phyloP scores from a whole-genome alignment of 1,140 invertebrate genomes.

The Nephila pilipes region DNA sequence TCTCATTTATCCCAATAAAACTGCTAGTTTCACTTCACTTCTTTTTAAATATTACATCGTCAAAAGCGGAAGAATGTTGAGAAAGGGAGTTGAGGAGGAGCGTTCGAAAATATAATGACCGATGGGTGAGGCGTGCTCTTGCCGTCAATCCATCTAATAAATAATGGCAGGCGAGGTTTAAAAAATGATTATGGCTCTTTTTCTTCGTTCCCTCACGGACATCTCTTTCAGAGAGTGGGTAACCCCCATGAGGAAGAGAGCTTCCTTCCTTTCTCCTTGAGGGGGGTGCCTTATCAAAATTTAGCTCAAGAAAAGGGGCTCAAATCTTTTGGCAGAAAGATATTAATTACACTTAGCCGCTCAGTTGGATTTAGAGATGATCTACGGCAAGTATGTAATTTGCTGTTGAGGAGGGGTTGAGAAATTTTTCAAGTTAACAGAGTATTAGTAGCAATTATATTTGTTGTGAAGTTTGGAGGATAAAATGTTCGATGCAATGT shows the following conservation, averaged over 20 bases:
- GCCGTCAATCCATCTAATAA: constrained; percentile 70
- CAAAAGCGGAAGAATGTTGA: background rate
- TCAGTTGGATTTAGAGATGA: background rate
- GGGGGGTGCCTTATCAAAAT: constrained; percentile 17
- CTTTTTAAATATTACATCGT: constrained; percentile 71
- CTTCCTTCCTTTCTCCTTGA: background rate
- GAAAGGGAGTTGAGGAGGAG: background rate
- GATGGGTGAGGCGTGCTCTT: constrained; percentile 58
- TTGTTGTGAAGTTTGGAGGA: too few species aligned
- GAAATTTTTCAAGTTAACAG: background rate
- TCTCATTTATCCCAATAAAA: background rate
- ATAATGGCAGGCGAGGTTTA: constrained; percentile 74
- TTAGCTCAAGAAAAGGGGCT: background rate
- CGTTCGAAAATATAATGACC: constrained; percentile 57
- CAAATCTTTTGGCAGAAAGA: background rate
- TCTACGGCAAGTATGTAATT: background rate
- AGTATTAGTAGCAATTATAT: too few species aligned
- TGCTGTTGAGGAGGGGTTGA: background rate
- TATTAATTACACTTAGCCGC: constrained; percentile 21
- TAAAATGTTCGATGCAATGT: too few species aligned
- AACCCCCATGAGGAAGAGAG: background rate
- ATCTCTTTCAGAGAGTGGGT: background rate
- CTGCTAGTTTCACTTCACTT: constrained; percentile 3
- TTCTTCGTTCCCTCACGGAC: background rate
- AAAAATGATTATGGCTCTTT: constrained; percentile 68